Conservation (phyloP, 2,888 invertebrate genomes). For the Mythimna albipuncta region DNA sequence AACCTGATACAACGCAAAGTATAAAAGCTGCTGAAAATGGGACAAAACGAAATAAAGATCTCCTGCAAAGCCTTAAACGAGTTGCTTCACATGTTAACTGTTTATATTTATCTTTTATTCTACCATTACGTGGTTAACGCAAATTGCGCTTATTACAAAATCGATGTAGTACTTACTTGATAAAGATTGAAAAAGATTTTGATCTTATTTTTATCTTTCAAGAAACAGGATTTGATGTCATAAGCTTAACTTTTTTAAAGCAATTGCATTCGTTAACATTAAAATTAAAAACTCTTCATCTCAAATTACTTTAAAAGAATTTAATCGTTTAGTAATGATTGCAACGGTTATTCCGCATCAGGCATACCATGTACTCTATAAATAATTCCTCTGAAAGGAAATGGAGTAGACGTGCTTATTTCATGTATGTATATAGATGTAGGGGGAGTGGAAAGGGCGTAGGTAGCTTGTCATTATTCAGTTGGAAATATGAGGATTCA, state of each 20-base stretch:
- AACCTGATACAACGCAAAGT: background rate
- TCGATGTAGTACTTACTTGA: background rate
- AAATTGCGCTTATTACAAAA: background rate
- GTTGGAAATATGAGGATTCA: constrained; percentile 3
- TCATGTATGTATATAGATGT: too few species aligned
- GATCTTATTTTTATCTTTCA: background rate
- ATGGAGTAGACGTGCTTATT: too few species aligned
- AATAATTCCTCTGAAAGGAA: too few species aligned
- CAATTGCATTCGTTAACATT: too few species aligned
- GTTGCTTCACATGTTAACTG: background rate
- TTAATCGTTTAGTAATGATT: background rate
- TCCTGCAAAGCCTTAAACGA: constrained; percentile 2
- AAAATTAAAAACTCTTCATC: background rate
- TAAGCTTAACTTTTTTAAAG: too few species aligned
- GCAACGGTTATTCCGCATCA: background rate
- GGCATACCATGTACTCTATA: too few species aligned
- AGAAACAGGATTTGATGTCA: background rate
- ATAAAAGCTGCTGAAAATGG: background rate
- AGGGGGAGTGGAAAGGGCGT: too few species aligned
- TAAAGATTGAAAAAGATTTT: background rate
- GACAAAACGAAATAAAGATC: constrained; percentile 11
- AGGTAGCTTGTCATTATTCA: constrained; percentile 16
- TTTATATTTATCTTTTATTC: constrained; percentile 24
- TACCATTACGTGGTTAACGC: background rate
- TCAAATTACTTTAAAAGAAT: too few species aligned